Evolutionary conservation across 2,888 invertebrate species (phyloP).

Genomic region (Urechis unicinctus): DNA sequence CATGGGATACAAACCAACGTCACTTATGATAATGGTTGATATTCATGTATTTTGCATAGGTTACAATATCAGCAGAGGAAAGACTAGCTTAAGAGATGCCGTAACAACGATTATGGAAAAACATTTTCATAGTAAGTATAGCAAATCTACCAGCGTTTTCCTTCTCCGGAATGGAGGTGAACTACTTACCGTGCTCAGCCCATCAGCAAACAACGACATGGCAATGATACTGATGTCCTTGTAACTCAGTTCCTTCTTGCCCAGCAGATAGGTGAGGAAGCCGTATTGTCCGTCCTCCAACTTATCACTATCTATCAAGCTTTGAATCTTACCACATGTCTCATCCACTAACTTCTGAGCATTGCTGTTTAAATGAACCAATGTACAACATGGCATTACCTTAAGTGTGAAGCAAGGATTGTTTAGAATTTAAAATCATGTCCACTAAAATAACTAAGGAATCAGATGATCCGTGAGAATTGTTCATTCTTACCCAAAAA

Average conservation of each 20-base stretch:
- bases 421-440: not conserved
- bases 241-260: slow-evolving; percentile 47
- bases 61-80: too few species aligned
- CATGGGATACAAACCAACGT: not conserved
- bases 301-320: slow-evolving; percentile 52
- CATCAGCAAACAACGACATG: slow-evolving; percentile 70
- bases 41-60: too few species aligned
- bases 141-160: too few species aligned
- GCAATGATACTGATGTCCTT: slow-evolving; percentile 65
- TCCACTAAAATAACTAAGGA: not conserved
- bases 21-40: too few species aligned
- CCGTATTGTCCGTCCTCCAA: slow-evolving; percentile 44
- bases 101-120: too few species aligned
- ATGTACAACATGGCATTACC: not conserved
- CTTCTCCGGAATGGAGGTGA: too few species aligned
- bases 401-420: not conserved
- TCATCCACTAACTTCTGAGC: slow-evolving; percentile 32
- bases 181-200: slow-evolving; percentile 70
- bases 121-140: too few species aligned
- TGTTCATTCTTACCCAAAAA: slow-evolving; percentile 61
- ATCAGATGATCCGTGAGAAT: not conserved
- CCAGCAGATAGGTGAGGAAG: slow-evolving; percentile 53
- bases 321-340: slow-evolving; percentile 41
- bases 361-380: slow-evolving; percentile 23
- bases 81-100: too few species aligned